These are phyloP conservation scores for Ganaspis brasiliensis DNA, from an alignment of 2,888 invertebrate genomes.

Conservation along the genomic window DNA sequence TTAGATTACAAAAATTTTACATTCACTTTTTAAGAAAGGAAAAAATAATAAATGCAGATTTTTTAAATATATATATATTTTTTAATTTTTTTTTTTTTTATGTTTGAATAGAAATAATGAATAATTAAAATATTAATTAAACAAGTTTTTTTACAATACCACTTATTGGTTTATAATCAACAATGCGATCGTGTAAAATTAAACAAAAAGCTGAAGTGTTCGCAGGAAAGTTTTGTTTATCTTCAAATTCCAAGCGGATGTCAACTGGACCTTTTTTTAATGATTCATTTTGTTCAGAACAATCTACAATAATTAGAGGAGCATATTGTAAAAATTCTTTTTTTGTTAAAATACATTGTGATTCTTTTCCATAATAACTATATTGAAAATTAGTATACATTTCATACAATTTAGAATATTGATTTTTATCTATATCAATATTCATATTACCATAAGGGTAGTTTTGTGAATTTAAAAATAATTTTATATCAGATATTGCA, in stretches of 20 bases:
- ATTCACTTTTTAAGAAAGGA: too few relatives aligned
- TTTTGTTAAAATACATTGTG: not conserved
- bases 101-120: too few relatives aligned
- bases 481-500: slow-evolving; percentile 71
- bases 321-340: not conserved
- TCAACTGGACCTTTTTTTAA: slow-evolving; percentile 7
- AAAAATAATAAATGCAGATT: too few relatives aligned
- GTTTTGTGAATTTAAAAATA: slow-evolving; percentile 73
- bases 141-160: too few relatives aligned
- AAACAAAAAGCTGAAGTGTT: not conserved
- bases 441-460: slow-evolving; percentile 70
- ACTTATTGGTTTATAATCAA: slow-evolving; percentile 7
- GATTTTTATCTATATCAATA: slow-evolving; percentile 47
- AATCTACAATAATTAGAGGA: slow-evolving; percentile 16
- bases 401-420: slow-evolving; percentile 47
- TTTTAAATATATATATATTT: too few relatives aligned
- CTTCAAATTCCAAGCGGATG: not conserved
- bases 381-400: slow-evolving; percentile 53
- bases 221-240: not conserved
- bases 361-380: slow-evolving; percentile 25
- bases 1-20: too few relatives aligned
- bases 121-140: too few relatives aligned
- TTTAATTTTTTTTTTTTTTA: too few relatives aligned
- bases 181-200: not conserved
- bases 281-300: slow-evolving; percentile 20